Conservation (phyloP, 37 sponge, comb jelly and placozoan genomes). For the Crambe crambe region DNA sequence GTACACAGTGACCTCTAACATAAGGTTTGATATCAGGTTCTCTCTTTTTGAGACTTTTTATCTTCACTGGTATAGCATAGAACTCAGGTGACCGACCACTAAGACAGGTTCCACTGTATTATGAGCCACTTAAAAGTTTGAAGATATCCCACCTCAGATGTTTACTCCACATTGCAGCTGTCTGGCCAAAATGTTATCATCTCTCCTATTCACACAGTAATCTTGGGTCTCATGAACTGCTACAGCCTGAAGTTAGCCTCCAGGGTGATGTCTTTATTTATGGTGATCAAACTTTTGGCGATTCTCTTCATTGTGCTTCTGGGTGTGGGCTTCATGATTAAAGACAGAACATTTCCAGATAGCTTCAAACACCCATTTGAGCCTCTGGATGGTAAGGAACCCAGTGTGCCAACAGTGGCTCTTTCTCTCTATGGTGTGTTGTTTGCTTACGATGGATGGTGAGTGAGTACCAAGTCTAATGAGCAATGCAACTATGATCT, state of each 20-base stretch:
- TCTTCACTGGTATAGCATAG: too few relatives aligned
- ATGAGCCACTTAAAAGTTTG: too few relatives aligned
- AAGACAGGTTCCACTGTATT: too few relatives aligned
- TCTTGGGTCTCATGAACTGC: slow-evolving; percentile 42
- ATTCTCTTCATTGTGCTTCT: slow-evolving; percentile 52
- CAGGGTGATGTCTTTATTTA: slow-evolving; percentile 20
- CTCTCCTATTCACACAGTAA: neutral
- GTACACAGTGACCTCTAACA: too few relatives aligned
- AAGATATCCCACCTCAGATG: too few relatives aligned
- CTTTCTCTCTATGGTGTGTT: slow-evolving; percentile 71
- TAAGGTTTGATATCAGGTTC: too few relatives aligned
- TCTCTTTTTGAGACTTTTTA: too few relatives aligned
- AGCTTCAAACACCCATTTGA: slow-evolving; percentile 5
- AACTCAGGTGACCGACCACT: too few relatives aligned
- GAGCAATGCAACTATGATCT: too few relatives aligned
- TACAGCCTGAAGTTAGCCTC: slow-evolving; percentile 45
- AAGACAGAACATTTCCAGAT: slow-evolving; percentile 6
- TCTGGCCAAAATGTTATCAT: neutral
- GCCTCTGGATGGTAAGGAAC: neutral
- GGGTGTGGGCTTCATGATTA: slow-evolving; percentile 29
- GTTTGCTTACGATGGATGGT: slow-evolving; percentile 91
- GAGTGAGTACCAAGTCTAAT: too few relatives aligned
- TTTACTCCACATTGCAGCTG: too few relatives aligned
- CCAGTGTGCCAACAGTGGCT: slow-evolving; percentile 7
- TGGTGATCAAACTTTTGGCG: slow-evolving; percentile 47